Conservation (phyloP, 2,888 invertebrate species). For the Taenaris catops region DNA sequence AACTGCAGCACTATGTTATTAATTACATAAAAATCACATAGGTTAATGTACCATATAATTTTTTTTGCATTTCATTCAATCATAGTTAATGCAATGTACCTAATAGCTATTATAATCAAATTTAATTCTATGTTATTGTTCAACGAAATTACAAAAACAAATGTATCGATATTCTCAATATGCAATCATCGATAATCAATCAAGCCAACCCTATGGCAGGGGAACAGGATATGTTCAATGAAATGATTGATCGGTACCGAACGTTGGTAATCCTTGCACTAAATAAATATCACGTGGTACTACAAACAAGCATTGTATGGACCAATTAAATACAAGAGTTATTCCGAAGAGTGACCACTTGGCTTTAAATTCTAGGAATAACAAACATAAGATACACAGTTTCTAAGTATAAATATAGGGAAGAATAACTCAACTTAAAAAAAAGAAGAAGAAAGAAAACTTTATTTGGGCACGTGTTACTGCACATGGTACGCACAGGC, state of each 20-base stretch:
- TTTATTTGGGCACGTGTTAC: no score
- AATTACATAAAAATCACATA: no score
- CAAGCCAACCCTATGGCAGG: slow-evolving; percentile 48
- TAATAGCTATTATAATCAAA: not conserved
- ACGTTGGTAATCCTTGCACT: slow-evolving; percentile 75
- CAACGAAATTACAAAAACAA: not conserved
- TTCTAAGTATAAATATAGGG: no score
- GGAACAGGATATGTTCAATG: slow-evolving; percentile 78
- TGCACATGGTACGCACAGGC: no score
- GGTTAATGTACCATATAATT: no score
- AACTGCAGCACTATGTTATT: no score
- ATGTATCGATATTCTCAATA: slow-evolving; percentile 31
- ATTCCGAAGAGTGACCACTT: slow-evolving; percentile 6
- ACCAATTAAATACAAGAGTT: slow-evolving; percentile 21
- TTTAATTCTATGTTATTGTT: no score
- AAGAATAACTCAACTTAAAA: no score
- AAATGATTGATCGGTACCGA: slow-evolving; percentile 75
- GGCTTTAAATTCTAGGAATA: no score
- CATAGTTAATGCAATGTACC: not conserved
- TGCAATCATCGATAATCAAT: slow-evolving; percentile 29
- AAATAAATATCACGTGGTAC: slow-evolving; percentile 58
- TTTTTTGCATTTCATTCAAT: no score
- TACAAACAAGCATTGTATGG: slow-evolving; percentile 25
- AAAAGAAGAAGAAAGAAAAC: no score
- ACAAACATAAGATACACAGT: no score